phyloP scores from a whole-genome alignment of 2,113 vertebrate genomes.

The Heloderma charlesbogerti region DNA sequence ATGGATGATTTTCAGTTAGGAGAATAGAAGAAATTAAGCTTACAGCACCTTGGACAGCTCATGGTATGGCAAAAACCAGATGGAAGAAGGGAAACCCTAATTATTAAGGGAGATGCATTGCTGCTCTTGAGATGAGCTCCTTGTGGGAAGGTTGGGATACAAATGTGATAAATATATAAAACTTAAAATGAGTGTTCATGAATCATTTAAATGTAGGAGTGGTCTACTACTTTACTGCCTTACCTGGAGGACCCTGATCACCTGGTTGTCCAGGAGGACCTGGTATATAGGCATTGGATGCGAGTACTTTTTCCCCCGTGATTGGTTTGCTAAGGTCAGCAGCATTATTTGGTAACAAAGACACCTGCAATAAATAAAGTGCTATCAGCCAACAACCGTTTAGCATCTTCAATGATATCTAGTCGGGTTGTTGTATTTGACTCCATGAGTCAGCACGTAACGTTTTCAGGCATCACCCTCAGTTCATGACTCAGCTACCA shows the following conservation, averaged over 20 bases:
- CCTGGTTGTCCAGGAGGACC: slow-evolving; percentile 90
- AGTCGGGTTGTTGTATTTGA: background rate
- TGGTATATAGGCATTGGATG: slow-evolving; percentile 84
- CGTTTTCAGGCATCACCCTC: background rate
- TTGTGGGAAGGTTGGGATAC: background rate
- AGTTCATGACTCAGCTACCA: background rate
- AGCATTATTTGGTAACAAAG: slow-evolving; percentile 88
- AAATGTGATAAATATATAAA: background rate
- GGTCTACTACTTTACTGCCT: slow-evolving; percentile 43
- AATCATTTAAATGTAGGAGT: background rate
- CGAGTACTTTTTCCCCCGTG: slow-evolving; percentile 87
- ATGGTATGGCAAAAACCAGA: background rate
- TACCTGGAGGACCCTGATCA: slow-evolving; percentile 88
- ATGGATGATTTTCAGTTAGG: background rate
- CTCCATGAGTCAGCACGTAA: background rate
- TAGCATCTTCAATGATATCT: background rate
- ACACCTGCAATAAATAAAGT: slow-evolving; percentile 78
- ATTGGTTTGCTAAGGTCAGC: slow-evolving; percentile 88
- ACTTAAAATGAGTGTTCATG: background rate
- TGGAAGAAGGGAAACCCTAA: background rate
- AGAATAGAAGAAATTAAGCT: background rate
- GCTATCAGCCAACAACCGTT: background rate
- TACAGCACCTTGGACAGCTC: slow-evolving; percentile 73
- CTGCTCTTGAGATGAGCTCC: background rate
- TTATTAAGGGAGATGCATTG: background rate